phyloP scores from a whole-genome alignment of 2,797 vertebrate genomes.

The Lutjanus argentimaculatus region DNA sequence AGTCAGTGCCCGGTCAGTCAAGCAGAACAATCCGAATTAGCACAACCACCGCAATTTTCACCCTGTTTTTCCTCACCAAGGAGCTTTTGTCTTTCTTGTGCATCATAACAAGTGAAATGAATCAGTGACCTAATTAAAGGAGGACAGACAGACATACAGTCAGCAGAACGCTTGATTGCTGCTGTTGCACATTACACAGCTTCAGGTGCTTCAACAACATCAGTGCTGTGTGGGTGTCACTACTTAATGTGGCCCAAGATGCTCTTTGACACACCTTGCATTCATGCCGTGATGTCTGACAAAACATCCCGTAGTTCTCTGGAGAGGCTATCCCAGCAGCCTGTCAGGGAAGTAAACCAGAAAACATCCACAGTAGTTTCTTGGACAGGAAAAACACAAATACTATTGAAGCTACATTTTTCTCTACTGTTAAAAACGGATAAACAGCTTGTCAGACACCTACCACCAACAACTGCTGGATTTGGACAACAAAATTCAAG shows the following conservation, averaged over 20 bases:
- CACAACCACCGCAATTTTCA: constrained; percentile 31
- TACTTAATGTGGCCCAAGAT: constrained; percentile 51
- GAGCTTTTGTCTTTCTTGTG: constrained; percentile 43
- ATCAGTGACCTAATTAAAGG: constrained; percentile 77
- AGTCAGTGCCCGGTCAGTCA: constrained; percentile 50
- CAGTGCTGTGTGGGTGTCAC: constrained; percentile 38
- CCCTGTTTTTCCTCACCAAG: constrained; percentile 19
- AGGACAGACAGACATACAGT: constrained; percentile 66
- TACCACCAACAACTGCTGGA: background rate
- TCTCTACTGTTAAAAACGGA: constrained; percentile 13
- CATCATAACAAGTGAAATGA: constrained; percentile 70
- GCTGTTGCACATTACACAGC: constrained; percentile 59
- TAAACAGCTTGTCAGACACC: constrained; percentile 6
- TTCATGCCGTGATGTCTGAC: constrained; percentile 29
- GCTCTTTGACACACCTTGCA: constrained; percentile 49
- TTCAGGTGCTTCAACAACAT: constrained; percentile 59
- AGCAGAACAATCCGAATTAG: constrained; percentile 63
- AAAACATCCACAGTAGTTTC: constrained; percentile 11
- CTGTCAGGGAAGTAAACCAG: constrained; percentile 38
- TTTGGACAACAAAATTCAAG: background rate
- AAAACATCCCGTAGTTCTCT: constrained; percentile 29
- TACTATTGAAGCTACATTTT: constrained; percentile 16
- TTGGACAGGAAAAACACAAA: constrained; percentile 23
- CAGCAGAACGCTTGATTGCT: constrained; percentile 68
- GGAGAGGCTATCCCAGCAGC: constrained; percentile 21